Percentiles rank a stretch among this genome's conserved stretches.
Evolutionary conservation across 2,113 vertebrate species (phyloP).

Genomic region (Leptobrachium leishanense): DNA sequence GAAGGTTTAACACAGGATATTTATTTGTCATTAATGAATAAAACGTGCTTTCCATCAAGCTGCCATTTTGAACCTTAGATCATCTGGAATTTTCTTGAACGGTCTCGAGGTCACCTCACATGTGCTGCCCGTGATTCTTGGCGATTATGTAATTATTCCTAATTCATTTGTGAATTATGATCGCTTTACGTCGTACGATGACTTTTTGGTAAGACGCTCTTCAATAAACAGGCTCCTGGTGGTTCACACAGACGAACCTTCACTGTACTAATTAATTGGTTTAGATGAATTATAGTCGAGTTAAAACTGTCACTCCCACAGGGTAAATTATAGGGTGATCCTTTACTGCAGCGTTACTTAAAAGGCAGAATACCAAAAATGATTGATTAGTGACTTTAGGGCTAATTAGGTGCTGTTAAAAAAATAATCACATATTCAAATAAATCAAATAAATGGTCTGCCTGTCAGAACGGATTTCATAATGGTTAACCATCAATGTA

Average conservation of each 20-base stretch:
- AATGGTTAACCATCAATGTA: neutral
- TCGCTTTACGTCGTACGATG: too few relatives aligned
- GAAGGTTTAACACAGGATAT: too few relatives aligned
- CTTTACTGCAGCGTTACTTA: neutral
- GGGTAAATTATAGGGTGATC: neutral
- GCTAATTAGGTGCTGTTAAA: neutral
- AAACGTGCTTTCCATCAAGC: too few relatives aligned
- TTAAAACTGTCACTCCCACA: neutral
- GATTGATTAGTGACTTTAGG: constrained; percentile 5
- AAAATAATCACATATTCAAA: neutral
- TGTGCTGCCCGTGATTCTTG: too few relatives aligned
- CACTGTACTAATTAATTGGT: neutral
- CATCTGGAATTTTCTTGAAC: too few relatives aligned
- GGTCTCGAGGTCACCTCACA: too few relatives aligned
- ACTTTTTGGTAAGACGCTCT: too few relatives aligned
- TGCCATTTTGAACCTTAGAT: too few relatives aligned
- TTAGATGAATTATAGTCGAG: neutral
- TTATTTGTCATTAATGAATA: too few relatives aligned
- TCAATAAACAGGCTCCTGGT: neutral
- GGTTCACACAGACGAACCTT: neutral
- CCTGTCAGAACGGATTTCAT: constrained; percentile 1
- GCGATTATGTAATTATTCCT: too few relatives aligned
- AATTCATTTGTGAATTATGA: too few relatives aligned
- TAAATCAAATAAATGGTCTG: neutral
- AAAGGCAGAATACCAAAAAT: neutral